phyloP scores from a whole-genome alignment of 2,888 invertebrate species.

The Hartigia nigra region DNA sequence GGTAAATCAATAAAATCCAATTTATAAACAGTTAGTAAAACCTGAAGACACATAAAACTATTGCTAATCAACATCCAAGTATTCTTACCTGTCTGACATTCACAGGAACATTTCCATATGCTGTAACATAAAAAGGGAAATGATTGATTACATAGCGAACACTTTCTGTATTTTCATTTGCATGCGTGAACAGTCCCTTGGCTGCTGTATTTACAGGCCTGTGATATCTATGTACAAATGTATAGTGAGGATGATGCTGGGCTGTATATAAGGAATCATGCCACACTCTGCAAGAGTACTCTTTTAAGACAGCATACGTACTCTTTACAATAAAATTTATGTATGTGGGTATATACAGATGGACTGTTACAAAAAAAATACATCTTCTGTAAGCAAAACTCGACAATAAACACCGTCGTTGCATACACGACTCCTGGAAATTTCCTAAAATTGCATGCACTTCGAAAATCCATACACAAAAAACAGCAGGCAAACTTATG shows the following conservation, averaged over 20 bases:
- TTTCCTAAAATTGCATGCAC: constrained; percentile 1
- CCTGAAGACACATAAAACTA: not conserved
- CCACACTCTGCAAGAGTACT: not conserved
- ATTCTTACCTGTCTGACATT: constrained; percentile 58
- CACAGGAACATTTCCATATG: constrained; percentile 62
- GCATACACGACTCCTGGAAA: not conserved
- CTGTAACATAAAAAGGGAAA: constrained; percentile 53
- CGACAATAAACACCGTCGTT: not conserved
- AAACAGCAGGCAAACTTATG: not conserved
- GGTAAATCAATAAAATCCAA: constrained; percentile 9
- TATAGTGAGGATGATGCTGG: not conserved
- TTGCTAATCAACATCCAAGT: not conserved
- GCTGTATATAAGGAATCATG: not conserved
- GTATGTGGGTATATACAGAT: not conserved
- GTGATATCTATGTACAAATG: constrained; percentile 13
- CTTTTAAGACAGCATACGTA: not conserved
- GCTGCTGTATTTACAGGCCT: constrained; percentile 13
- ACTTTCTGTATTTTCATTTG: constrained; percentile 8
- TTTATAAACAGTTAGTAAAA: not conserved
- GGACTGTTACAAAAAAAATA: not conserved
- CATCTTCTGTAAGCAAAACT: not conserved
- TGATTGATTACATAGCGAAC: not conserved
- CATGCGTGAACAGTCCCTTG: constrained; percentile 13
- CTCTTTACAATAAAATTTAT: not conserved
- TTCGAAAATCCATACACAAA: constrained; percentile 4